A percentile compares a stretch with the other conserved stretches of the same genome.
These are phyloP conservation scores for Rhamphomyia laevipes DNA, from an alignment of 2,888 invertebrate genomes.

Conservation along the genomic window DNA sequence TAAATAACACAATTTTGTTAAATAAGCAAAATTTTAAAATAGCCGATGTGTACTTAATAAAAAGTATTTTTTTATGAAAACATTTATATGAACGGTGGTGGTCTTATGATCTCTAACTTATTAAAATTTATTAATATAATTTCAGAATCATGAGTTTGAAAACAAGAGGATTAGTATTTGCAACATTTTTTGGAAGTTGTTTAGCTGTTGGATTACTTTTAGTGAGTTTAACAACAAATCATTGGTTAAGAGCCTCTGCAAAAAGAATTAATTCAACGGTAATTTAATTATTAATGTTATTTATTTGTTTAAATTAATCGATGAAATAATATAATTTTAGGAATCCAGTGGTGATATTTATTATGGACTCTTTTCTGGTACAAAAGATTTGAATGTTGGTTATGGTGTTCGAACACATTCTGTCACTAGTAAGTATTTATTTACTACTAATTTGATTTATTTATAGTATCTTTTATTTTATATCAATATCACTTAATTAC, in stretches of 20 bases:
- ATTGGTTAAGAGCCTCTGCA: slow-evolving; percentile 63
- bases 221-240: slow-evolving; percentile 63
- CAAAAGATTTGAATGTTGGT: slow-evolving; percentile 67
- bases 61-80: too few species aligned
- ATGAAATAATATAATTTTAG: slow-evolving; percentile 12
- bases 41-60: too few species aligned
- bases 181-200: slow-evolving; percentile 64
- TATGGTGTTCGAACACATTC: slow-evolving; percentile 67
- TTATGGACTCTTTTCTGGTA: slow-evolving; percentile 80
- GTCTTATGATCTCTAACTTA: too few species aligned
- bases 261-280: slow-evolving; percentile 32
- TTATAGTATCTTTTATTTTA: not conserved
- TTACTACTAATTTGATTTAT: not conserved
- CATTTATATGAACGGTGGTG: too few species aligned
- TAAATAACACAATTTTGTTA: too few species aligned
- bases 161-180: slow-evolving; percentile 57
- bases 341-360: slow-evolving; percentile 55
- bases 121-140: not conserved
- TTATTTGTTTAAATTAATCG: not conserved
- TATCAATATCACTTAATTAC: not conserved
- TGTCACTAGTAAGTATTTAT: slow-evolving; percentile 64
- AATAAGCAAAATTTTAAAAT: too few species aligned
- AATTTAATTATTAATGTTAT: not conserved
- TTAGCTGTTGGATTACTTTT: slow-evolving; percentile 58
- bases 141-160: slow-evolving; percentile 46